phyloP scores from a whole-genome alignment of 2,888 invertebrate genomes.

The Octonoba sinensis region DNA sequence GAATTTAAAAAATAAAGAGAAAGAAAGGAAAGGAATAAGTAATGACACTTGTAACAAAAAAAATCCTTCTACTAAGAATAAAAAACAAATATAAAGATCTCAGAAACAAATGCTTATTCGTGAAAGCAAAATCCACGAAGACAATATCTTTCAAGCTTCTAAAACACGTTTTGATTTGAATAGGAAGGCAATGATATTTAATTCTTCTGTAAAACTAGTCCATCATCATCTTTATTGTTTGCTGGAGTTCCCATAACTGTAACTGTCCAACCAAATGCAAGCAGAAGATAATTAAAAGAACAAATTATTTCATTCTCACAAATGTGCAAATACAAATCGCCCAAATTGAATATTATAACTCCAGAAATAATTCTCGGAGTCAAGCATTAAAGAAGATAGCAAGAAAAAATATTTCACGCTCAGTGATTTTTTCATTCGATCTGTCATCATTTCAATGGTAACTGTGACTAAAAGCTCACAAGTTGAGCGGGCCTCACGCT shows the following conservation, averaged over 20 bases:
- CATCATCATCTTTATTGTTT: too few species aligned
- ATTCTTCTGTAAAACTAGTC: too few species aligned
- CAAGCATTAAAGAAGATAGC: slow-evolving; percentile 38
- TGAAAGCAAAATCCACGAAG: too few species aligned
- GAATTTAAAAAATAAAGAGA: neutral
- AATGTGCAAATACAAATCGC: slow-evolving; percentile 35
- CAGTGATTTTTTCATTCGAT: slow-evolving; percentile 59
- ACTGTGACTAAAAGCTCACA: slow-evolving; percentile 49
- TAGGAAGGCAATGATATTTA: neutral
- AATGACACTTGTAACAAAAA: too few species aligned
- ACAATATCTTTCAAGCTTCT: too few species aligned
- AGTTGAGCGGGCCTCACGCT: slow-evolving; percentile 45
- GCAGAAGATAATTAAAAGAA: slow-evolving; percentile 47
- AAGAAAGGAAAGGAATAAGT: neutral
- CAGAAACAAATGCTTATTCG: too few species aligned
- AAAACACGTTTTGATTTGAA: slow-evolving; percentile 6
- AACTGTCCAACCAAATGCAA: slow-evolving; percentile 30
- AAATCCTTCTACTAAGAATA: too few species aligned
- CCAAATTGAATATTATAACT: slow-evolving; percentile 55
- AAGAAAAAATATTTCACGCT: slow-evolving; percentile 57
- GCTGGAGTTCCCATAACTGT: neutral
- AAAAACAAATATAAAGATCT: too few species aligned
- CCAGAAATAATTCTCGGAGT: slow-evolving; percentile 25
- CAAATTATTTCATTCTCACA: neutral
- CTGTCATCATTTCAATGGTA: slow-evolving; percentile 52